Percentiles rank a stretch among this genome's conserved stretches.
phyloP scores from a whole-genome alignment of 2,888 invertebrate species.

The Drosophila nr. perissopoda region DNA sequence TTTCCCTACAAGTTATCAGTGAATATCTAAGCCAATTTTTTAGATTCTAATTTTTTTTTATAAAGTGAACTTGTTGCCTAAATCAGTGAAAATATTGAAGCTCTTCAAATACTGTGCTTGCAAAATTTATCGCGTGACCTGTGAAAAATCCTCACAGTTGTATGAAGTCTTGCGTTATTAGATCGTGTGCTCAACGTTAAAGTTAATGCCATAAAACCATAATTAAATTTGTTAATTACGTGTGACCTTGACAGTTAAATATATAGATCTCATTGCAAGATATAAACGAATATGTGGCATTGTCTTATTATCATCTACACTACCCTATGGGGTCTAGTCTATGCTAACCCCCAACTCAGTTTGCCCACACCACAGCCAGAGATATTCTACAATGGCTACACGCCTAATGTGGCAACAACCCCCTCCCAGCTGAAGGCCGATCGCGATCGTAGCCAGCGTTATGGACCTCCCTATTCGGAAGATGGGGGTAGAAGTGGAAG shows the following conservation, averaged over 20 bases:
- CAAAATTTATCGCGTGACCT: slow-evolving; percentile 11
- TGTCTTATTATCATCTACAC: slow-evolving; percentile 34
- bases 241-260: slow-evolving; percentile 71
- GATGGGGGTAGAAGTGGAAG: slow-evolving; percentile 38
- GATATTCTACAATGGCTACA: slow-evolving; percentile 82
- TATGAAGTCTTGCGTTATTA: slow-evolving; percentile 1
- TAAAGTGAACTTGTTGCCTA: not conserved
- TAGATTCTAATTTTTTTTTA: not conserved
- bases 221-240: slow-evolving; percentile 66
- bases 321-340: slow-evolving; percentile 25
- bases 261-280: slow-evolving; percentile 61
- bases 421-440: slow-evolving; percentile 75
- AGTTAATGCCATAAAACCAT: slow-evolving; percentile 39
- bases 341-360: slow-evolving; percentile 86
- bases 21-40: not conserved
- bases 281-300: slow-evolving; percentile 54
- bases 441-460: slow-evolving; percentile 82
- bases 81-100: not conserved
- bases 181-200: slow-evolving; percentile 27
- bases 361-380: slow-evolving; percentile 85
- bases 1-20: not conserved
- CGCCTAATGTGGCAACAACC: slow-evolving; percentile 71
- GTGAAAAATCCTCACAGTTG: not conserved
- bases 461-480: slow-evolving; percentile 83
- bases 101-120: not conserved